Conservation (phyloP, 1,140 invertebrate genomes). For the Drosophila truncata region DNA sequence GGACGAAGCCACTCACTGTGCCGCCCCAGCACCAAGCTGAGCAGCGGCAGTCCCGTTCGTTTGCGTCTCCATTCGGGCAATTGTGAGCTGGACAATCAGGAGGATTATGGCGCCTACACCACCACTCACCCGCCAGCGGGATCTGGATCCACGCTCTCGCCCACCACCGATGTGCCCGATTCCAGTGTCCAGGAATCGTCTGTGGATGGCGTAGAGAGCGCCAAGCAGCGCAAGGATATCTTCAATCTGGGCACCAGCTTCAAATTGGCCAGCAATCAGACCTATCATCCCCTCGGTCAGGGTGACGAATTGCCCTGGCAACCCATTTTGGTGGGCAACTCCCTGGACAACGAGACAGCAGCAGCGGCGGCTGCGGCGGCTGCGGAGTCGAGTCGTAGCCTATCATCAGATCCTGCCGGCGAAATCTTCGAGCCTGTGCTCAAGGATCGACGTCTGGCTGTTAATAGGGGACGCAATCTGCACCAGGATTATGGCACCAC, state of each 20-base stretch:
- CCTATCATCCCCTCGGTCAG: slow-evolving; percentile 64
- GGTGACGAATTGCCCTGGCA: slow-evolving; percentile 86
- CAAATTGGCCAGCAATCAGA: slow-evolving; percentile 71
- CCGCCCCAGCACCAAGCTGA: slow-evolving; percentile 90
- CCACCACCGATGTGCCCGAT: slow-evolving; percentile 53
- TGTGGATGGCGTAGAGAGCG: slow-evolving; percentile 73
- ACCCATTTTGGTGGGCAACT: slow-evolving; percentile 85
- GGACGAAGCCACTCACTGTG: slow-evolving; percentile 93
- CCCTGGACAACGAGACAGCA: slow-evolving; percentile 85
- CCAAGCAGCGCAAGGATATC: slow-evolving; percentile 78
- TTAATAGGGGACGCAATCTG: slow-evolving; percentile 75
- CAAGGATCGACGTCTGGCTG: slow-evolving; percentile 59
- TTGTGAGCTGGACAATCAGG: slow-evolving; percentile 88
- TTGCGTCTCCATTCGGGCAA: slow-evolving; percentile 91
- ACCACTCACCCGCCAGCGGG: slow-evolving; percentile 53
- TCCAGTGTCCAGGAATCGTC: slow-evolving; percentile 73
- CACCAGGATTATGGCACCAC: slow-evolving; percentile 72
- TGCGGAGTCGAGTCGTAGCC: slow-evolving; percentile 87
- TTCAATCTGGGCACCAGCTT: slow-evolving; percentile 81
- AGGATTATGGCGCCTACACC: slow-evolving; percentile 77
- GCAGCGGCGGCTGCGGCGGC: slow-evolving; percentile 86
- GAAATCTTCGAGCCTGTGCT: slow-evolving; percentile 86
- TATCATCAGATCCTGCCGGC: slow-evolving; percentile 83
- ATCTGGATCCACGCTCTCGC: background rate
- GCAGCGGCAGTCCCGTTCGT: slow-evolving; percentile 90